phyloP scores from a whole-genome alignment of 2,113 vertebrate genomes.

The Tachysurus fulvidraco region DNA sequence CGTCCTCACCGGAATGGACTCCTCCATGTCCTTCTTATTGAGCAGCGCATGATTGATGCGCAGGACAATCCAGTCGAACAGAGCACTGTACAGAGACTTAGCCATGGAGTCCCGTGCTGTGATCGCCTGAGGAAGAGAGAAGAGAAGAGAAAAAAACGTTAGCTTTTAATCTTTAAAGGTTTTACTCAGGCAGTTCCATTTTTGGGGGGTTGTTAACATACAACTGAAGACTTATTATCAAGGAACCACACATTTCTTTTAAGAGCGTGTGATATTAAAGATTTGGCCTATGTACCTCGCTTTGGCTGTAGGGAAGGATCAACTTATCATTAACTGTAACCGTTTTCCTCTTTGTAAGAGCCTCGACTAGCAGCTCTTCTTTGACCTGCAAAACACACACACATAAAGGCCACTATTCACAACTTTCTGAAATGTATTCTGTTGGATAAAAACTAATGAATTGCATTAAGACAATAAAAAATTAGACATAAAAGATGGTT shows the following conservation, averaged over 20 bases:
- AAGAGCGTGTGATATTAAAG: neutral
- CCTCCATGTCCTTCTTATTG: constrained; percentile 97
- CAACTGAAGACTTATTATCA: too few species aligned
- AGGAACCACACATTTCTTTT: neutral
- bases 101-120: constrained; percentile 98
- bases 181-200: neutral
- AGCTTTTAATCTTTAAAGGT: neutral
- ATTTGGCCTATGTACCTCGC: constrained; percentile 78
- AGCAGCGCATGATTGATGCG: constrained; percentile 97
- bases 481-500: neutral
- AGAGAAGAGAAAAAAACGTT: neutral
- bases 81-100: constrained; percentile 97
- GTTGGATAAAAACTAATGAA: neutral
- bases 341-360: constrained; percentile 95
- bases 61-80: constrained; percentile 98
- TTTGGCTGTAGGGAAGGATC: constrained; percentile 94
- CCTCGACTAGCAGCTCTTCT: constrained; percentile 91
- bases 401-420: neutral
- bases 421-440: neutral
- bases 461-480: neutral
- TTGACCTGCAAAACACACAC: constrained; percentile 79
- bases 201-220: too few species aligned
- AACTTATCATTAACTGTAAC: constrained; percentile 96
- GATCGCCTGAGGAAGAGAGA: constrained; percentile 76
- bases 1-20: constrained; percentile 40